Evolutionary conservation across 2,797 vertebrate species (phyloP).

Genomic region (Tragopan temminckii): DNA sequence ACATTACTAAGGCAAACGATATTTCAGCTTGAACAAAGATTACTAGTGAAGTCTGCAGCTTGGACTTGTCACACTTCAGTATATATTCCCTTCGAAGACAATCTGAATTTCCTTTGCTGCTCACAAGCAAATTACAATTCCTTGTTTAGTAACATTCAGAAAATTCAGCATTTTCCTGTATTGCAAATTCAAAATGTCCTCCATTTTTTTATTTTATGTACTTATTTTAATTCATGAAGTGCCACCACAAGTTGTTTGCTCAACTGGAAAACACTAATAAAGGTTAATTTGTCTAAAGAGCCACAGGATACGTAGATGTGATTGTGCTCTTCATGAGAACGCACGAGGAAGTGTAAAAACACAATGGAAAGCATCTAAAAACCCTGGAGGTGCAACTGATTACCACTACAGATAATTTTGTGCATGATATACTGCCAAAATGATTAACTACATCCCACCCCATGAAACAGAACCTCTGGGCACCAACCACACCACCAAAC

Average conservation of each 20-base stretch:
- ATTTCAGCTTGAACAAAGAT: neutral
- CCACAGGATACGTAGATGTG: neutral
- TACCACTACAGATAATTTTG: neutral
- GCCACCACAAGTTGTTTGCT: neutral
- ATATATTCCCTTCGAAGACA: neutral
- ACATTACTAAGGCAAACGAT: neutral
- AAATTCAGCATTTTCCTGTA: neutral
- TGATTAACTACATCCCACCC: accelerated
- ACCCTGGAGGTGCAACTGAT: neutral
- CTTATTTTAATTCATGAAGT: neutral
- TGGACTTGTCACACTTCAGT: neutral
- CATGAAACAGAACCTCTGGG: neutral
- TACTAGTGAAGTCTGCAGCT: neutral
- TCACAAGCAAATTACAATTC: neutral
- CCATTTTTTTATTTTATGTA: neutral
- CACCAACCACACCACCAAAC: accelerated
- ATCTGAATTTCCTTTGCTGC: neutral
- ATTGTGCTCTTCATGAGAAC: neutral
- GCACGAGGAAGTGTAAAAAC: neutral
- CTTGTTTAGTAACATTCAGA: neutral
- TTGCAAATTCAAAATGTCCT: neutral
- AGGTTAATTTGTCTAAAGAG: neutral
- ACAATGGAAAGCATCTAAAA: neutral
- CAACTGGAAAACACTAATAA: neutral
- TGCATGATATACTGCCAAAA: neutral